These are phyloP conservation scores for Poeciliopsis turrubarensis DNA, from an alignment of 2,113 vertebrate species.

Conservation along the genomic window DNA sequence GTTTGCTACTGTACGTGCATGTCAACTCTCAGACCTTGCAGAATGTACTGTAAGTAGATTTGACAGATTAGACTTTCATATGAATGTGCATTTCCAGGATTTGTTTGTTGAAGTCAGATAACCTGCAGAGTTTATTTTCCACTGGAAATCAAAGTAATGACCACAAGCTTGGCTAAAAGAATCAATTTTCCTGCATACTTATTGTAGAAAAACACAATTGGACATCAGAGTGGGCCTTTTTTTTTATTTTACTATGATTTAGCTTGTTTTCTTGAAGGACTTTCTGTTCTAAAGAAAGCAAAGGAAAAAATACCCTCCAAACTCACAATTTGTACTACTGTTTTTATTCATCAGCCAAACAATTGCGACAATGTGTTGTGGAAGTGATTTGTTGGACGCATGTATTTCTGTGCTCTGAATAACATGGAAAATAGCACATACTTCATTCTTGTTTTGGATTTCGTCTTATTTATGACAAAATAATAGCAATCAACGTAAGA, in stretches of 20 bases:
- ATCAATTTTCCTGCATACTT: slow-evolving; percentile 35
- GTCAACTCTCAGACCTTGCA: slow-evolving; percentile 31
- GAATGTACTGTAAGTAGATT: slow-evolving; percentile 68
- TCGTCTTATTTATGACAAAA: slow-evolving; percentile 5
- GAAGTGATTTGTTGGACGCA: slow-evolving; percentile 24
- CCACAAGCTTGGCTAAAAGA: slow-evolving; percentile 33
- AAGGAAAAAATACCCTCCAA: slow-evolving; percentile 24
- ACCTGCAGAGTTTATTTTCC: slow-evolving; percentile 36
- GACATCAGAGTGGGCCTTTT: slow-evolving; percentile 5
- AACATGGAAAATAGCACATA: slow-evolving; percentile 15
- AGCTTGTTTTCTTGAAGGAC: slow-evolving; percentile 37
- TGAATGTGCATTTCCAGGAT: slow-evolving; percentile 78
- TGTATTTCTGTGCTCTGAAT: slow-evolving; percentile 4
- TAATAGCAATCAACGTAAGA: not conserved
- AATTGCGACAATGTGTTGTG: slow-evolving; percentile 57
- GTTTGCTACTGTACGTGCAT: slow-evolving; percentile 14
- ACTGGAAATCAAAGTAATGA: slow-evolving; percentile 24
- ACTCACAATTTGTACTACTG: slow-evolving; percentile 21
- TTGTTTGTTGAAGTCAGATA: slow-evolving; percentile 74
- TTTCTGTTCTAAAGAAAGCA: slow-evolving; percentile 48
- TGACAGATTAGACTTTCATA: slow-evolving; percentile 57
- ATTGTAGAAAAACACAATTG: slow-evolving; percentile 31
- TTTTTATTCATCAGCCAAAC: slow-evolving; percentile 57
- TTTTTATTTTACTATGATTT: slow-evolving; percentile 11
- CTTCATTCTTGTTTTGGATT: slow-evolving; percentile 2